phyloP scores from a whole-genome alignment of 2,113 vertebrate species.

The Theropithecus gelada region DNA sequence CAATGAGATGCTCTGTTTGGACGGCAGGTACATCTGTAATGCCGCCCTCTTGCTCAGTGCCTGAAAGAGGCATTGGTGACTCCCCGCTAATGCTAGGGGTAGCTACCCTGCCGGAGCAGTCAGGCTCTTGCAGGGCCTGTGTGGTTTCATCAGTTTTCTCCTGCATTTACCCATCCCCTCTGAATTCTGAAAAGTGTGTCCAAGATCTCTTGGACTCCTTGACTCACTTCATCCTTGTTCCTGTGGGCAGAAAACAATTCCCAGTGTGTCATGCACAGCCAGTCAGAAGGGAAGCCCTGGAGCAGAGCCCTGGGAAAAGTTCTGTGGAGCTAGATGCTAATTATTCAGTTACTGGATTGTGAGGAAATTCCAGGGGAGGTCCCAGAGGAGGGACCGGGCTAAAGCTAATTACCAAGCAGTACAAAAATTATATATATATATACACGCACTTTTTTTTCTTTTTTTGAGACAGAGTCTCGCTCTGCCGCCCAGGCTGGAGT shows the following conservation, averaged over 20 bases:
- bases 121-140: rapidly evolving
- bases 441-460: too few relatives aligned
- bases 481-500: too few relatives aligned
- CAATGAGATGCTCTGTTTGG: too few relatives aligned
- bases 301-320: not conserved
- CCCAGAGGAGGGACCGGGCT: not conserved
- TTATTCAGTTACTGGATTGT: not conserved
- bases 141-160: not conserved
- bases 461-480: too few relatives aligned
- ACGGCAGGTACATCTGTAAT: rapidly evolving
- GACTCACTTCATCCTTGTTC: not conserved
- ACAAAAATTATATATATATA: not conserved
- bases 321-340: not conserved
- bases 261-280: rapidly evolving
- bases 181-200: not conserved
- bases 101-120: not conserved
- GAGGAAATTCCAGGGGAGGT: not conserved
- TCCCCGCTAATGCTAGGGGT: rapidly evolving
- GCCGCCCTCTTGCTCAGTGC: not conserved
- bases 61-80: not conserved
- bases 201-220: not conserved
- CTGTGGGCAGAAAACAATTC: not conserved
- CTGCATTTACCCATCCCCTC: not conserved
- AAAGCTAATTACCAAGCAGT: not conserved
- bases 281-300: not conserved